Evolutionary conservation across 2,888 invertebrate species (phyloP).

Genomic region (Prosopocoilus inquinatus): DNA sequence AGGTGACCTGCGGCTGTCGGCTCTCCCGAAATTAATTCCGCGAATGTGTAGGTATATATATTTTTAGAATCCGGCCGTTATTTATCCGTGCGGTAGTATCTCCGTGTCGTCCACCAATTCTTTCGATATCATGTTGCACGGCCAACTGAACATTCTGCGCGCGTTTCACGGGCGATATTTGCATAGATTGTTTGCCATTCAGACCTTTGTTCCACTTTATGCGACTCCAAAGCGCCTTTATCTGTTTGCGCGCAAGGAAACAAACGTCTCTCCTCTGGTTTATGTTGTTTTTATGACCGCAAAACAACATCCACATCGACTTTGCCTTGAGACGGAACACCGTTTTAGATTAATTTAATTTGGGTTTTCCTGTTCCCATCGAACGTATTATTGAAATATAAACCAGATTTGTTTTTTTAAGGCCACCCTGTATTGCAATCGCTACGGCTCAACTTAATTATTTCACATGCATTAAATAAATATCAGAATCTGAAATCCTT

Average conservation of each 20-base stretch:
- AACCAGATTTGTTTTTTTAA: too few species aligned
- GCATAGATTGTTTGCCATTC: not conserved
- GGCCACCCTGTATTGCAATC: too few species aligned
- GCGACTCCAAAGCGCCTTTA: not conserved
- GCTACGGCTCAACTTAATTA: too few species aligned
- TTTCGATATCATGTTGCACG: slow-evolving; percentile 1
- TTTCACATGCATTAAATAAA: too few species aligned
- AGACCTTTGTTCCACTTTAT: not conserved
- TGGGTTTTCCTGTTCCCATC: too few species aligned
- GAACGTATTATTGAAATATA: too few species aligned
- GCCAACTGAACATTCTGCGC: not conserved
- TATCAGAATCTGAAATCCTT: too few species aligned
- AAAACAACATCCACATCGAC: too few species aligned
- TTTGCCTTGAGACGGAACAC: too few species aligned
- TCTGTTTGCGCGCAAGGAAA: not conserved
- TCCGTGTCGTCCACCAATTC: not conserved
- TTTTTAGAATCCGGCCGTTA: not conserved
- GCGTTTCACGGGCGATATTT: not conserved
- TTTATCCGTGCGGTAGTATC: not conserved
- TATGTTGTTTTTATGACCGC: too few species aligned
- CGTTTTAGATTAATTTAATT: too few species aligned
- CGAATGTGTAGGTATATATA: not conserved
- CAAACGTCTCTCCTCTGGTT: not conserved
- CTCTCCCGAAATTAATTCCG: not conserved
- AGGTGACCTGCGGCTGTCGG: not conserved